Conservation (phyloP, 2,797 vertebrate genomes). For the Crocodylus rhombifer region DNA sequence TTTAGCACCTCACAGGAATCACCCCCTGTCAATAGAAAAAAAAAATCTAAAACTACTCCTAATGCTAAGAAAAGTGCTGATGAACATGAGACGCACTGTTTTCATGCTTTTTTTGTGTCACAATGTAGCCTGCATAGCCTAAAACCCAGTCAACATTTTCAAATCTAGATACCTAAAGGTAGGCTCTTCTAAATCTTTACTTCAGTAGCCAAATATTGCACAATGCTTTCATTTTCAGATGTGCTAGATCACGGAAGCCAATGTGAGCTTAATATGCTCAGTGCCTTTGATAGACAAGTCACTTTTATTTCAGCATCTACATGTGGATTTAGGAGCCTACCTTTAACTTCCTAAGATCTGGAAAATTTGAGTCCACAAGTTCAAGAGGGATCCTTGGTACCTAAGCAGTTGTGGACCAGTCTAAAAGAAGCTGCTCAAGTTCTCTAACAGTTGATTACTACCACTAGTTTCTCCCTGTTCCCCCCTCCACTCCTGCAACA, state of each 20-base stretch:
- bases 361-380: not conserved
- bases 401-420: not conserved
- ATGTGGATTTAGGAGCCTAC: rapidly evolving
- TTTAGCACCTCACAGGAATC: not conserved
- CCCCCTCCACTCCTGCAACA: not conserved
- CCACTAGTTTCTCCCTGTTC: not conserved
- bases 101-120: slow-evolving; percentile 13
- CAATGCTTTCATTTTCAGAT: not conserved
- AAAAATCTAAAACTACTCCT: not conserved
- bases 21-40: not conserved
- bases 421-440: not conserved
- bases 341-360: not conserved
- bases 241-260: not conserved
- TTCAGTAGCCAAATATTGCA: not conserved
- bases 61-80: not conserved
- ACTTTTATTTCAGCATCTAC: not conserved
- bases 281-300: not conserved
- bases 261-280: not conserved
- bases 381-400: not conserved
- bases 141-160: slow-evolving; percentile 11
- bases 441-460: not conserved
- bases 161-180: not conserved
- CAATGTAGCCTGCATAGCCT: rapidly evolving
- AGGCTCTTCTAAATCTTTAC: not conserved
- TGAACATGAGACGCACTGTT: not conserved